phyloP scores from a whole-genome alignment of 2,113 vertebrate species.

The Cygnus buccinator region DNA sequence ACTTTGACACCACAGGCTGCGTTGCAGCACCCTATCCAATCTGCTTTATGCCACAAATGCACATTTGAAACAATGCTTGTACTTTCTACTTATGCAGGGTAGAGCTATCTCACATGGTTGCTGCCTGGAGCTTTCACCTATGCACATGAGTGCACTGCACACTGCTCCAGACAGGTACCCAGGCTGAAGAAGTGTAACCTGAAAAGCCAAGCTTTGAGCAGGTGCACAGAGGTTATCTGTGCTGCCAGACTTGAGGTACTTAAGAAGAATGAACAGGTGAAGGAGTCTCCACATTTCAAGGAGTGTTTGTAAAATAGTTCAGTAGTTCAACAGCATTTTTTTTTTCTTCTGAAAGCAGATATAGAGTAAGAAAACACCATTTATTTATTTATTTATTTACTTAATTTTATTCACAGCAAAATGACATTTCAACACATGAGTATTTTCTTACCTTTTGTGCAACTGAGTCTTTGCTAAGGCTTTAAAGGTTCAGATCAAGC shows the following conservation, averaged over 20 bases:
- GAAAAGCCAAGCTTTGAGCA: background rate
- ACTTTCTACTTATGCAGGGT: background rate
- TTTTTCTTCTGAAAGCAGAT: background rate
- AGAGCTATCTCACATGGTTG: background rate
- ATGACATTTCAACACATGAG: background rate
- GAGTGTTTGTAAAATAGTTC: background rate
- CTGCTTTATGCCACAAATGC: background rate
- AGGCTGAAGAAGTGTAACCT: background rate
- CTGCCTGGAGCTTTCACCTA: background rate
- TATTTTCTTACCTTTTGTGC: background rate
- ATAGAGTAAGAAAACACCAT: background rate
- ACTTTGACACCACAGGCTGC: background rate
- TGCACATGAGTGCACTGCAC: background rate
- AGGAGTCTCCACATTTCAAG: background rate
- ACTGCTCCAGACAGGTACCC: rapidly evolving
- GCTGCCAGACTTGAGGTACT: background rate
- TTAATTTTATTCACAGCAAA: background rate
- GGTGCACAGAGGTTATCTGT: background rate
- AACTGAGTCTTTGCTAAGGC: background rate
- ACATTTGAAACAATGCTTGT: background rate
- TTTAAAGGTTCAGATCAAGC: background rate
- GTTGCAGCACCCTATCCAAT: background rate
- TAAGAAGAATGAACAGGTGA: background rate
- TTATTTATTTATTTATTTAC: too few species aligned
- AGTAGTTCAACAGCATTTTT: background rate